These are phyloP conservation scores for Pimephales promelas DNA, from an alignment of 2,113 vertebrate genomes.

Conservation along the genomic window DNA sequence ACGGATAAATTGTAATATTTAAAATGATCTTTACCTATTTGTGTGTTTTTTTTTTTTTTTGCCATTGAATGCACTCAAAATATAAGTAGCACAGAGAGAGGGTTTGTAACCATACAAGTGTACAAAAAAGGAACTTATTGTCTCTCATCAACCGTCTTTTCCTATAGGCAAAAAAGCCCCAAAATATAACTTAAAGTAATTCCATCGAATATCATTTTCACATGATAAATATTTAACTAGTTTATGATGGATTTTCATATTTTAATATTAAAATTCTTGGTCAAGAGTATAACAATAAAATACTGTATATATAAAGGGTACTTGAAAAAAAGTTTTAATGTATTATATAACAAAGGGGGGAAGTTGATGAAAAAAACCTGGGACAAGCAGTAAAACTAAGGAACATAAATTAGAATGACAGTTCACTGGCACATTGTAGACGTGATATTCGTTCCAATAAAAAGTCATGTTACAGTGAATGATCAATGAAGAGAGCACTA, in stretches of 20 bases:
- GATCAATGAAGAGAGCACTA: background rate
- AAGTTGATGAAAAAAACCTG: background rate
- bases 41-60: background rate
- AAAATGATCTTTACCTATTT: background rate
- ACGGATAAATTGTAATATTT: background rate
- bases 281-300: background rate
- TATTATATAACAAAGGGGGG: background rate
- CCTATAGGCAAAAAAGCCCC: background rate
- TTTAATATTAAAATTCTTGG: background rate
- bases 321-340: background rate
- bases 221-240: no score
- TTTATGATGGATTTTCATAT: background rate
- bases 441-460: background rate
- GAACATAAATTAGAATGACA: background rate
- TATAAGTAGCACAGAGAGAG: background rate
- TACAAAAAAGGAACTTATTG: background rate
- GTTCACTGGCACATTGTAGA: background rate
- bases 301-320: background rate
- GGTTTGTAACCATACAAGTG: background rate
- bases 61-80: background rate
- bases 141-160: no score
- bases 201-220: no score
- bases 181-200: background rate
- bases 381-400: background rate
- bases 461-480: background rate